A percentile compares a stretch with the other conserved stretches of the same genome.
These are phyloP conservation scores for Cochlearius cochlearius DNA, from an alignment of 2,113 vertebrate species.

Conservation along the genomic window DNA sequence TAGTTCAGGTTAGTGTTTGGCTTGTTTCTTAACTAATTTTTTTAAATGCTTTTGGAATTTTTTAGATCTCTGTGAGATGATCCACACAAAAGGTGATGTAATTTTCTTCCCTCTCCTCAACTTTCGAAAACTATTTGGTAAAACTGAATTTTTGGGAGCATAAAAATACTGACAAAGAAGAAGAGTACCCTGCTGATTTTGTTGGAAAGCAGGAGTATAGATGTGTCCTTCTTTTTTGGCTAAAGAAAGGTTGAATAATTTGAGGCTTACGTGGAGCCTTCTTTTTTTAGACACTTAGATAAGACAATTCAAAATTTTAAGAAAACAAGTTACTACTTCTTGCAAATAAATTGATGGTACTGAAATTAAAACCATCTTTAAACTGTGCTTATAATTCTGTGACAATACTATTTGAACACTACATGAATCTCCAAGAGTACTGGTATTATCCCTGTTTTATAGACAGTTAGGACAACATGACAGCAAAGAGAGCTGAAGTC, in stretches of 20 bases:
- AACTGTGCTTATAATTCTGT: background rate
- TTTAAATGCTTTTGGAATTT: background rate
- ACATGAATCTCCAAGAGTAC: background rate
- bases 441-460: background rate
- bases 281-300: background rate
- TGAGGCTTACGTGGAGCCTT: background rate
- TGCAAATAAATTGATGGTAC: background rate
- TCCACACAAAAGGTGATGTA: background rate
- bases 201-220: background rate
- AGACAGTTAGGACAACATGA: background rate
- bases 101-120: background rate
- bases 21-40: background rate
- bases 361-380: background rate
- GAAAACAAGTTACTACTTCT: background rate
- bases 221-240: background rate
- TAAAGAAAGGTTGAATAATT: background rate
- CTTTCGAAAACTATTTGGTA: background rate
- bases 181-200: background rate
- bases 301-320: background rate
- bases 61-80: background rate
- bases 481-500: background rate
- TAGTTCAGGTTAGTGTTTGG: background rate
- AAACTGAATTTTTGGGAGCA: background rate
- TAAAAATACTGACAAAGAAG: background rate
- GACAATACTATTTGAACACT: background rate